A percentile compares a stretch with the other conserved stretches of the same genome.
phyloP scores from a whole-genome alignment of 2,113 vertebrate species.

The Genyomyrus donnyi region DNA sequence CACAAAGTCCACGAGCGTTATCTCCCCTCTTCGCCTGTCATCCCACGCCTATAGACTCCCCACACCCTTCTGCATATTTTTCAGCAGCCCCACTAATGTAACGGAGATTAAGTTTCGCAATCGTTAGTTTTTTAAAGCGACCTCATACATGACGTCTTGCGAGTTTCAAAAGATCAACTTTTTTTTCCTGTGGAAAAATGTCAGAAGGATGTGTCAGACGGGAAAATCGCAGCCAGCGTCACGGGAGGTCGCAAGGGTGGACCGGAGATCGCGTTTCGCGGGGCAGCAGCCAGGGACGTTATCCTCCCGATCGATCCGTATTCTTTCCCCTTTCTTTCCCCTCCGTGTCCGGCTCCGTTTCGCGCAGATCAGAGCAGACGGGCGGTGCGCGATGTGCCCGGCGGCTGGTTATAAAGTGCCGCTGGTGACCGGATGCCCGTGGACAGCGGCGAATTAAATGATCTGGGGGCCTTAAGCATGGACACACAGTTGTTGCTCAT shows the following conservation, averaged over 20 bases:
- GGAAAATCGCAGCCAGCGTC: background rate
- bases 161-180: background rate
- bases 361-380: background rate
- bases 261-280: background rate
- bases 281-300: background rate
- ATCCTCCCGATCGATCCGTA: background rate
- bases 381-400: background rate
- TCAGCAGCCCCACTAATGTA: background rate
- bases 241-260: background rate
- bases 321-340: background rate
- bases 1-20: background rate
- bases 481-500: background rate
- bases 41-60: background rate
- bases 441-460: background rate
- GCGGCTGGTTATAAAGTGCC: background rate
- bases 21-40: background rate
- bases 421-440: background rate
- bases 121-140: background rate
- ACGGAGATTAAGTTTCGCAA: background rate
- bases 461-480: background rate
- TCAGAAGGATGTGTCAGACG: background rate
- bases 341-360: background rate
- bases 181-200: background rate
- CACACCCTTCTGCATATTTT: background rate
- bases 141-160: background rate